phyloP scores from a whole-genome alignment of 2,888 invertebrate species.

The Gastracanthus pulcherrimus region DNA sequence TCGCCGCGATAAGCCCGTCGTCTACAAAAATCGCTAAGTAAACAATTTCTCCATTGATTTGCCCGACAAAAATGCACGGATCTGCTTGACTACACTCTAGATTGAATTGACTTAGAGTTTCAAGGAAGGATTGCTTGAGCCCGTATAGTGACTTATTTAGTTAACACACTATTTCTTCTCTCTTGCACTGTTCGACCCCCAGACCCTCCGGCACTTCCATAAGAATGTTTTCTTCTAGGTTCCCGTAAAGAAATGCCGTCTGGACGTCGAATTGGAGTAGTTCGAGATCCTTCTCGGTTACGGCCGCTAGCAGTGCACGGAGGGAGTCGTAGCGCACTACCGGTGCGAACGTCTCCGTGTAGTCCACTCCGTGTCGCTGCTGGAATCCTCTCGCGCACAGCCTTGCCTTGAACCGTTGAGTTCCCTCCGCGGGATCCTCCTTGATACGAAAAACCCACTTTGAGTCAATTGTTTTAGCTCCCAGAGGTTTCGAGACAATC shows the following conservation, averaged over 20 bases:
- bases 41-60: slow-evolving; percentile 43
- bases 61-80: slow-evolving; percentile 56
- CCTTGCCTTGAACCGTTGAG: slow-evolving; percentile 55
- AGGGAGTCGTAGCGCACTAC: slow-evolving; percentile 60
- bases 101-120: slow-evolving; percentile 55
- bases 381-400: slow-evolving; percentile 59
- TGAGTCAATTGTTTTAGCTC: slow-evolving; percentile 43
- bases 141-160: slow-evolving; percentile 50
- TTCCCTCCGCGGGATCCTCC: slow-evolving; percentile 34
- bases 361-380: slow-evolving; percentile 57
- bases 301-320: slow-evolving; percentile 52
- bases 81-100: slow-evolving; percentile 59
- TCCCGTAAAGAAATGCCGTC: slow-evolving; percentile 49
- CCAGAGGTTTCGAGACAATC: slow-evolving; percentile 20
- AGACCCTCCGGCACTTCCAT: slow-evolving; percentile 54
- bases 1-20: slow-evolving; percentile 58
- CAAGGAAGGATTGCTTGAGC: slow-evolving; percentile 45
- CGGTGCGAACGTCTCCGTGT: slow-evolving; percentile 60
- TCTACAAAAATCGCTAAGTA: slow-evolving; percentile 61
- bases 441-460: slow-evolving; percentile 60
- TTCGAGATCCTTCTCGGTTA: slow-evolving; percentile 40
- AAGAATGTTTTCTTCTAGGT: slow-evolving; percentile 41
- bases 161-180: slow-evolving; percentile 35
- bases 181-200: slow-evolving; percentile 30
- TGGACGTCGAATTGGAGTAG: slow-evolving; percentile 45